Evolutionary conservation across 2,797 vertebrate species (phyloP).

Genomic region (Pitangus sulphuratus): DNA sequence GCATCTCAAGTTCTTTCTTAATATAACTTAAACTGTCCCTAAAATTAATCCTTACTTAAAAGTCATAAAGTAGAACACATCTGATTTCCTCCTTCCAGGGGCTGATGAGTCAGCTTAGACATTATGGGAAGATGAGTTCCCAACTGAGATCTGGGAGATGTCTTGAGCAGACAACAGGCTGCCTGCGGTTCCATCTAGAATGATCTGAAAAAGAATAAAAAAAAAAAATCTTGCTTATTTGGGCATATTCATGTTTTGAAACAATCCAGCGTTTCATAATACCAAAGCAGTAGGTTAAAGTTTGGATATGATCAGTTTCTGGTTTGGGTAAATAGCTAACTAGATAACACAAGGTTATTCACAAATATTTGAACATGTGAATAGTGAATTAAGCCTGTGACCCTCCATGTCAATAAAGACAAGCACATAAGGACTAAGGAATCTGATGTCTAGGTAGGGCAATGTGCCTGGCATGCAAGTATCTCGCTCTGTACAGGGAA

Average conservation of each 20-base stretch:
- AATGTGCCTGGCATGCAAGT: neutral
- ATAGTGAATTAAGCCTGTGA: conserved; percentile 28
- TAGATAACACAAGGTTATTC: conserved; percentile 48
- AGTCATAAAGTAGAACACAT: neutral
- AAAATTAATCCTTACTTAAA: conserved; percentile 20
- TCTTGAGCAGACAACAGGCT: conserved; percentile 72
- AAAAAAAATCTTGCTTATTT: conserved; percentile 36
- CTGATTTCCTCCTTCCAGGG: conserved; percentile 4
- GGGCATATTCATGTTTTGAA: conserved; percentile 23
- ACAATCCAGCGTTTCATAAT: conserved; percentile 42
- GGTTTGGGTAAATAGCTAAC: conserved; percentile 50
- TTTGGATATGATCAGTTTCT: conserved; percentile 30
- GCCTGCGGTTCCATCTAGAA: conserved; percentile 68
- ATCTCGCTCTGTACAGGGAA: neutral
- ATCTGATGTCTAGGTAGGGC: neutral
- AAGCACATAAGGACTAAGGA: neutral
- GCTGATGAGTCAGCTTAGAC: neutral
- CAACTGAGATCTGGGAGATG: neutral
- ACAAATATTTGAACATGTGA: conserved; percentile 64
- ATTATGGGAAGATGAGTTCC: neutral
- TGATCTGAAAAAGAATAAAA: conserved; percentile 65
- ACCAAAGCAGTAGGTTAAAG: conserved; percentile 51
- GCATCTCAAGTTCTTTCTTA: neutral
- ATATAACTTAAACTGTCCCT: neutral
- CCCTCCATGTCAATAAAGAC: conserved; percentile 11